These are phyloP conservation scores for Myioborus melanocephalus DNA, from an alignment of 2,797 vertebrate genomes.

Conservation along the genomic window DNA sequence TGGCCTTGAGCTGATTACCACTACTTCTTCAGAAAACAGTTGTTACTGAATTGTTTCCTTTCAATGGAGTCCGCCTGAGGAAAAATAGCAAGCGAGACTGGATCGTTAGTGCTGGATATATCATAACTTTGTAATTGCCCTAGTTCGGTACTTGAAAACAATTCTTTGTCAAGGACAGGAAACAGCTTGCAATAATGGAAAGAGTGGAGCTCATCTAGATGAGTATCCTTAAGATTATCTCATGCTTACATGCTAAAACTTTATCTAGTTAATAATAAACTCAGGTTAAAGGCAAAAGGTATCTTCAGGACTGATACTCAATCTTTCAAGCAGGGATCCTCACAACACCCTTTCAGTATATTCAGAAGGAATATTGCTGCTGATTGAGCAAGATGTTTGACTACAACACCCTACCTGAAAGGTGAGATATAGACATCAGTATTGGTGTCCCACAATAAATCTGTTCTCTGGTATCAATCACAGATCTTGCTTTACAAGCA, in stretches of 20 bases:
- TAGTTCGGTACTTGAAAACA: conserved; percentile 10
- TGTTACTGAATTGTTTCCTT: conserved; percentile 42
- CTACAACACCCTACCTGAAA: neutral
- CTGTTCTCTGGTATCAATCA: neutral
- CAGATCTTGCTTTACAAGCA: neutral
- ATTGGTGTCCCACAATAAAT: neutral
- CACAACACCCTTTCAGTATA: neutral
- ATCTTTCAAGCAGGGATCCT: neutral
- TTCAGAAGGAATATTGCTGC: neutral
- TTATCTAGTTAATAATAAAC: neutral
- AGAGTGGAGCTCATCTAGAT: neutral
- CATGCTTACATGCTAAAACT: neutral
- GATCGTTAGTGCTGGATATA: neutral
- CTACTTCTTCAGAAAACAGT: conserved; percentile 35
- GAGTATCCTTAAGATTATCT: neutral
- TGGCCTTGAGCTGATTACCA: conserved; percentile 46
- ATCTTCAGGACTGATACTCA: neutral
- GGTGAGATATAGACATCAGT: neutral
- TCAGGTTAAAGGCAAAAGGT: neutral
- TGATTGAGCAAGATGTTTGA: neutral
- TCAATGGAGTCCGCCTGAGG: conserved; percentile 11
- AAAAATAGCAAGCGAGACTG: neutral
- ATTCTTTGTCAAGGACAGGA: neutral
- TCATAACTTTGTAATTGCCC: conserved; percentile 22
- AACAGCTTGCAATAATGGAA: neutral